Conservation (phyloP, 2,888 invertebrate species). For the Oscheius myriophilus region DNA sequence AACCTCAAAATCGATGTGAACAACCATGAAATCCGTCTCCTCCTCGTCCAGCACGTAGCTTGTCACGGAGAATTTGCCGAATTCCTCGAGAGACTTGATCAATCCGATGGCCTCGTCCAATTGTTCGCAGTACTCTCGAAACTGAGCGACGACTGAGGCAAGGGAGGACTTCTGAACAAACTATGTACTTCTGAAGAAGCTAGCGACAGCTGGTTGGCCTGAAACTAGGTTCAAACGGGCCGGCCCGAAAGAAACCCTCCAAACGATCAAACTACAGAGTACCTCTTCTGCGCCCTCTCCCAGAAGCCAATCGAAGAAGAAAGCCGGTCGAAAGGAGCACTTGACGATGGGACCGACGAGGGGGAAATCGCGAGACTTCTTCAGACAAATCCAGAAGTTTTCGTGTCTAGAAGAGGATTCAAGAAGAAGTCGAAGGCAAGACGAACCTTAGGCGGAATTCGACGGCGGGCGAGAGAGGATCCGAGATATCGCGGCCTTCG, state of each 20-base stretch:
- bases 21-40: not conserved
- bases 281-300: not conserved
- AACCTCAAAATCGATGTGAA: conserved; percentile 15
- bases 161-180: conserved; percentile 3
- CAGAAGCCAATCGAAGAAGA: conserved; percentile 13
- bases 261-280: not conserved
- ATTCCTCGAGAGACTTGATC: conserved; percentile 3
- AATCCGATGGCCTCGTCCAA: conserved; percentile 6
- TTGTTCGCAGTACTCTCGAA: conserved; percentile 5
- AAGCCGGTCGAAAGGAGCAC: conserved; percentile 21
- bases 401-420: conserved; percentile 22
- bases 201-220: not conserved
- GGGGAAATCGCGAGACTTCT: conserved; percentile 11
- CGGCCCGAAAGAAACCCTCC: too few species aligned
- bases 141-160: not conserved
- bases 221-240: too few species aligned
- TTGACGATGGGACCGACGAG: not conserved
- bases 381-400: conserved; percentile 10
- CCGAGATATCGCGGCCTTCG: not conserved
- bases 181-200: not conserved
- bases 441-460: conserved; percentile 23
- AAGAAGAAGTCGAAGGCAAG: conserved; percentile 32
- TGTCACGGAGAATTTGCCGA: not conserved
- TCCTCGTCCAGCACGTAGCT: conserved; percentile 1
- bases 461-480: not conserved